Percentiles rank a stretch among this genome's conserved stretches.
Evolutionary conservation across 2,797 vertebrate species (phyloP).

Genomic region (Helarctos malayanus): DNA sequence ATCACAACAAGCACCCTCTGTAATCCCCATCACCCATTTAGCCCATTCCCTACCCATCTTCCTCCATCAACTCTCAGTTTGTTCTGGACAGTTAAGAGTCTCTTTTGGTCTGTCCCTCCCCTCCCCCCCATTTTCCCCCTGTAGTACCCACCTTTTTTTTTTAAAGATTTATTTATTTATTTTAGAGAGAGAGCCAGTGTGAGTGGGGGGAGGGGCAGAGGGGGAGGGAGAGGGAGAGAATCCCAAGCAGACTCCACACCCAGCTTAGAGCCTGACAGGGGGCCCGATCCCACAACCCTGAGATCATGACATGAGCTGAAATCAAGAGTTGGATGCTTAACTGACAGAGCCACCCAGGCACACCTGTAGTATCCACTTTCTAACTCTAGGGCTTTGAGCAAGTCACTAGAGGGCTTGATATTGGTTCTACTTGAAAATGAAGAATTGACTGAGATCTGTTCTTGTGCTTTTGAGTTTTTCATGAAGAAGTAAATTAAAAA

Average conservation of each 20-base stretch:
- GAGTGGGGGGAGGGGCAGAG: not conserved
- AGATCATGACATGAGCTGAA: not conserved
- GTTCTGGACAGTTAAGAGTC: not conserved
- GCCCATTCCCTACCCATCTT: not conserved
- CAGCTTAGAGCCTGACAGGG: no score
- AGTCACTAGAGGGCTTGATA: not conserved
- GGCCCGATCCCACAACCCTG: not conserved
- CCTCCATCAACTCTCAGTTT: not conserved
- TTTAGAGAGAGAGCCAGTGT: not conserved
- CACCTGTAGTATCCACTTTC: not conserved
- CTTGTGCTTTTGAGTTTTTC: not conserved
- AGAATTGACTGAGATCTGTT: not conserved
- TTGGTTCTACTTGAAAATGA: not conserved
- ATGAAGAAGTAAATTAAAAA: not conserved
- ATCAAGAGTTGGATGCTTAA: not conserved
- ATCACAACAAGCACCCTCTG: not conserved
- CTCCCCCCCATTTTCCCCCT: no score
- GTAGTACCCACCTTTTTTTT: no score
- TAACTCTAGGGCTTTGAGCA: not conserved
- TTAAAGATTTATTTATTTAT: no score
- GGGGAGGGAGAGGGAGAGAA: not conserved
- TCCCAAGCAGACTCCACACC: no score
- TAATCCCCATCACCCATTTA: not conserved
- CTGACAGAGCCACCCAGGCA: not conserved
- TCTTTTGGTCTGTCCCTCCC: not conserved